Conservation (phyloP, 1,140 invertebrate genomes). For the Drosophila melanogaster region Release_6_plus_ISO1_MT NT_037436.4:1480001-1480500, state of each 20-base stretch:
- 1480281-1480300: background rate
- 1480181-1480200: slow-evolving; percentile 23
- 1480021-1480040: slow-evolving; percentile 77
- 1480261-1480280: background rate
- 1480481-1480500: background rate
- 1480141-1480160: slow-evolving; percentile 37
- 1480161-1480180: slow-evolving; percentile 20
- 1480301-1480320: background rate
- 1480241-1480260: slow-evolving; percentile 14
- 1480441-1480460: no score
- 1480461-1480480: no score
- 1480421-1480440: background rate
- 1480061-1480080: background rate
- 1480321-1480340: background rate
- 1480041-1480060: slow-evolving; percentile 70
- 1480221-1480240: slow-evolving; percentile 22
- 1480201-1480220: slow-evolving; percentile 46
- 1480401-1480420: background rate
- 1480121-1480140: slow-evolving; percentile 17
- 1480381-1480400: background rate
- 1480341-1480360: background rate
- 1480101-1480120: background rate
- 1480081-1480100: background rate
- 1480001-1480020: slow-evolving; percentile 72
- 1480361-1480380: background rate